Base-by-base conservation (phyloP, 1,140 invertebrate genomes). In the Trinorchestia longiramus region DNA sequence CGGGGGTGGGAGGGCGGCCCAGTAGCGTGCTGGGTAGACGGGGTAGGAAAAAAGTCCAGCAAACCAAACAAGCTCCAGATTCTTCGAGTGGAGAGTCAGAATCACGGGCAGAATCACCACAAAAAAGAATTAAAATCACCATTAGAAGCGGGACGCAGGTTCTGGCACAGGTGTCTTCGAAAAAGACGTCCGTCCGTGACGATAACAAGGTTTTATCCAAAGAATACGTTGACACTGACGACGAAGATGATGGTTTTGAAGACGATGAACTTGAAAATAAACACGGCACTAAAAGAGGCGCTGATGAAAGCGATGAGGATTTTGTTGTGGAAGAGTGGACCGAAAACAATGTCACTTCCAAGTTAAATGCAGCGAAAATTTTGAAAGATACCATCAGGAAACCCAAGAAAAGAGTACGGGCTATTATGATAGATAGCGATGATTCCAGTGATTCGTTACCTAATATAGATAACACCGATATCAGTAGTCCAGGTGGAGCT, bases 61-160 rank as follows among this genome's bases (percentile, higher is more conserved):
- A 40, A 43, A 40, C 45, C 90, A 1, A 47, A n/a, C 87, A 95
- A 95, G 57, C 95, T 94, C 43, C 95, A 87, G 88, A 96, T 95
- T 62, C 95, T 95, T 23, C 96, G 95, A 23, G 96, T 92, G 53
- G 96, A 95, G 53, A 96, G 95, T 90, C 96, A 95, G 53, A 87
- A 94, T 23, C 77, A 87, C 19, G 95, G 28, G 43, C 47, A 53
- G 57, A 95, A 95, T 42, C 92, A 62, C 28, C 95, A 95, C 57
- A 96, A 77, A 96, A 96, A 45, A 87, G 96, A 45, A 96, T 96
- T n/a, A 95, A 96, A 36, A 98, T 98, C 98, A 98, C 95, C 98
- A 98, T 97, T 97, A 98, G 98, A 97, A 98, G 98, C 97, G 98
- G 98, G 23, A 98, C 98, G 97, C 98, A 98, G 97, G 97, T 98